Percentiles rank a stretch among this genome's conserved stretches.
phyloP scores from a whole-genome alignment of 1,140 invertebrate genomes.

The Sipha flava region DNA sequence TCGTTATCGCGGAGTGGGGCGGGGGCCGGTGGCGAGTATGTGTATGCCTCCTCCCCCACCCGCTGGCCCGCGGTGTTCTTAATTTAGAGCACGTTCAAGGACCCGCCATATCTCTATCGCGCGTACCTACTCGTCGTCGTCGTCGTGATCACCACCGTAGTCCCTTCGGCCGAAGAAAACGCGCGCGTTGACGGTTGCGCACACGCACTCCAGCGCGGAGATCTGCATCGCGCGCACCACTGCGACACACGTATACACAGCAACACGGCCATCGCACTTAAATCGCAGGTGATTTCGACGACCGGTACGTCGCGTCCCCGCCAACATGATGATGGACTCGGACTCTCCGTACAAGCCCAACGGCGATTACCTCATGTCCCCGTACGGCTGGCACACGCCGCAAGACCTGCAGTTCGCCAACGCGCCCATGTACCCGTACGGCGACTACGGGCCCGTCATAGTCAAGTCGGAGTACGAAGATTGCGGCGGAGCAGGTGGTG shows the following conservation, averaged over 20 bases:
- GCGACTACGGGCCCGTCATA: neutral
- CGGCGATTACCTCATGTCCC: neutral
- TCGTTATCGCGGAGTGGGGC: neutral
- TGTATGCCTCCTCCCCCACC: neutral
- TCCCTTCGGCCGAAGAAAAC: neutral
- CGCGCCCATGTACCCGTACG: neutral
- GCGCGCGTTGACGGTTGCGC: neutral
- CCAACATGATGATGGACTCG: conserved; percentile 17
- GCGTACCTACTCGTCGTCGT: neutral
- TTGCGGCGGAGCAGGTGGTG: neutral
- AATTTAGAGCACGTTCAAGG: conserved; percentile 31
- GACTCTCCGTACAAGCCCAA: conserved; percentile 14
- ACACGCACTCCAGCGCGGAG: neutral
- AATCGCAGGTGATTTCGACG: too few relatives aligned
- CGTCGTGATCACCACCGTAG: neutral
- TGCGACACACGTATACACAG: too few relatives aligned
- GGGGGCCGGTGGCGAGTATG: too few relatives aligned
- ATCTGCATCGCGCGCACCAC: neutral
- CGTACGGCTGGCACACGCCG: neutral
- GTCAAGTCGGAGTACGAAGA: conserved; percentile 25
- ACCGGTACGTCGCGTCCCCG: too few relatives aligned
- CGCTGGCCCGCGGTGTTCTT: neutral
- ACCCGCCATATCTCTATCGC: conserved; percentile 10
- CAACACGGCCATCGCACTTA: too few relatives aligned
- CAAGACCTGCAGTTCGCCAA: conserved; percentile 6